phyloP scores from a whole-genome alignment of 2,888 invertebrate species.

The Drosophila anomalipes region DNA sequence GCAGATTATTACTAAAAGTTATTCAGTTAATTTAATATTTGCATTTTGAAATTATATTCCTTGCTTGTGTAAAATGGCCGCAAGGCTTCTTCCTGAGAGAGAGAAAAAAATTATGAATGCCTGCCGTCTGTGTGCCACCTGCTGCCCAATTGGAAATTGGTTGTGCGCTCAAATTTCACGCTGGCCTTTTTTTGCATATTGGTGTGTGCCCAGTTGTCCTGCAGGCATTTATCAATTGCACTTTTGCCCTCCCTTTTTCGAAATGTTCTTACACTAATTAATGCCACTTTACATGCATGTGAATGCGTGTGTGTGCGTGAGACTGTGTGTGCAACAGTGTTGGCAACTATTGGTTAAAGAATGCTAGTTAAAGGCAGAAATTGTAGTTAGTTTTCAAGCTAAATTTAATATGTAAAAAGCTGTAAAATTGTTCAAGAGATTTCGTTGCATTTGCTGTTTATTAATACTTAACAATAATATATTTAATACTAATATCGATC shows the following conservation, averaged over 20 bases:
- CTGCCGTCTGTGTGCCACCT: conserved; percentile 58
- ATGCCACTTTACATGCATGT: conserved; percentile 58
- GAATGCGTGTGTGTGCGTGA: conserved; percentile 3
- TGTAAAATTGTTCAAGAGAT: not conserved
- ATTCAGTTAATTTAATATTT: not conserved
- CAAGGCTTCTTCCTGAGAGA: conserved; percentile 27
- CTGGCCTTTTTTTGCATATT: conserved; percentile 33
- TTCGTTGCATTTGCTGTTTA: not conserved
- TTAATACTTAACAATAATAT: not conserved
- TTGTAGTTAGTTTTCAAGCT: not conserved
- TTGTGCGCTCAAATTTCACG: conserved; percentile 62
- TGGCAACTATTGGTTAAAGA: not conserved
- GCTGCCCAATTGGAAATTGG: conserved; percentile 68
- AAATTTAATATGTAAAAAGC: not conserved
- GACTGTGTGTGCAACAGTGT: conserved; percentile 9
- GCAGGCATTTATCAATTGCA: conserved; percentile 61
- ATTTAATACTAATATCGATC: not conserved
- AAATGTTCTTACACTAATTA: conserved; percentile 66
- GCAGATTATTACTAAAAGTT: not conserved
- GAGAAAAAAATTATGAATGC: conserved; percentile 8
- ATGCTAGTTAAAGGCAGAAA: not conserved
- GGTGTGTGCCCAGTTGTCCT: conserved; percentile 33
- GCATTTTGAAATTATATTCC: not conserved
- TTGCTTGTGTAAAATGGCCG: conserved; percentile 10
- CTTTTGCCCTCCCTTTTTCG: conserved; percentile 60